Evolutionary conservation across 2,888 invertebrate species (phyloP).

Genomic region (Synanthedon vespiformis): DNA sequence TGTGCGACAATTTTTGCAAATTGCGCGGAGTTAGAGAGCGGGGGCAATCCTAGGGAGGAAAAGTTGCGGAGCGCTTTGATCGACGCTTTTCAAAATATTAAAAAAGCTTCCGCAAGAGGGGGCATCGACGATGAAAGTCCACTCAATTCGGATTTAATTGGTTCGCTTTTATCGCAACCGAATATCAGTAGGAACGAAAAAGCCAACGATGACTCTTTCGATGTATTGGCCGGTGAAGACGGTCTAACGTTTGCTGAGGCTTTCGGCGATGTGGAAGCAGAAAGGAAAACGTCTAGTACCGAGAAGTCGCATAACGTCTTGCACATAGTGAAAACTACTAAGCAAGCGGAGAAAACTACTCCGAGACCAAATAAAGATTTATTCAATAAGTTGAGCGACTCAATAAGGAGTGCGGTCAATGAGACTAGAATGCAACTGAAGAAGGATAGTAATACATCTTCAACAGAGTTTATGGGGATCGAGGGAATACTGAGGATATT

Average conservation of each 20-base stretch:
- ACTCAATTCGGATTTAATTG: conserved; percentile 41
- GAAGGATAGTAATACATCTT: conserved; percentile 15
- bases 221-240: conserved; percentile 52
- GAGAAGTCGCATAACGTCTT: conserved; percentile 61
- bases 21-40: conserved; percentile 41
- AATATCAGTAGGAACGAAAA: conserved; percentile 24
- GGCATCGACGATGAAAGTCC: conserved; percentile 43
- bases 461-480: conserved; percentile 36
- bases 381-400: conserved; percentile 39
- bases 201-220: conserved; percentile 37
- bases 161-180: conserved; percentile 30
- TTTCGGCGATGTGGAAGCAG: conserved; percentile 31
- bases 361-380: conserved; percentile 36
- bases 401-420: conserved; percentile 43
- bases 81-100: conserved; percentile 61
- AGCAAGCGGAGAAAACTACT: conserved; percentile 32
- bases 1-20: conserved; percentile 37
- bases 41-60: conserved; percentile 34
- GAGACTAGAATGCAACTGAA: conserved; percentile 38
- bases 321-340: conserved; percentile 52
- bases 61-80: conserved; percentile 54
- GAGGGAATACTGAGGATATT: conserved; percentile 69
- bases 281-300: conserved; percentile 33
- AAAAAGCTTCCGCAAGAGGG: conserved; percentile 52
- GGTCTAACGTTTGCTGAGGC: conserved; percentile 51